Evolutionary conservation across 2,888 invertebrate species (phyloP), one percentile per base, ranked within the genome.

Genomic region (Drosophila mettleri): DNA sequence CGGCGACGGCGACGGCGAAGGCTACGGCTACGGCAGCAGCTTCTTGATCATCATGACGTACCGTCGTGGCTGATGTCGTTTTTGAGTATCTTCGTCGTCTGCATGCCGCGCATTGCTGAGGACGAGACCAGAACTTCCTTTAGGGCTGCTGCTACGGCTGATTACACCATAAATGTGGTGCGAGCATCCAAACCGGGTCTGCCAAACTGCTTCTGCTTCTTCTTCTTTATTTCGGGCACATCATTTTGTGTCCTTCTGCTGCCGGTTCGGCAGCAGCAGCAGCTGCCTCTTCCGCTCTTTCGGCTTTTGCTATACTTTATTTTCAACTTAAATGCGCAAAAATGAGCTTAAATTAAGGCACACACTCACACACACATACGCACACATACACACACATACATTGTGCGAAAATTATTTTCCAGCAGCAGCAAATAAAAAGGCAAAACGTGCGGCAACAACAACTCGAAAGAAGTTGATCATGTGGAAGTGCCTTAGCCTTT

Each of bases 321-420:
- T 77, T 89, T 74, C 81, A 79, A 85, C 58, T 85, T 85, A 85
- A 85, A 88, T 86, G 84, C 84, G 88, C 88, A 85, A 78, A 82
- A 88, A 88, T 86, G 85, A 88, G 88, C 88, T 84, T 74, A 85
- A 86, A 88, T 86, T 86, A 88, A 86, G 84, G 81, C 84, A 81
- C 75, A 86, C 69, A 84, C 68, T 66, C 74, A 63, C 59, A 41
- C 43, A 16, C 43, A 43, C 41, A 43, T 14, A 24, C 78, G 76
- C 71, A 78, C 69, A 80, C 66, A 64, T 70, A 67, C 55, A 38
- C 52, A 59, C 45, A 55, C 62, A 62, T 43, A 43, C 12, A 24
- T 52, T 71, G 61, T 74, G 78, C 77, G 79, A 84, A 87, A 88
- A 84, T 84, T 86, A 83, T 80, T 88, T 86, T 75, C 67, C 84